These are phyloP conservation scores for Catharus bicknelli DNA, from an alignment of 2,113 vertebrate species.

Conservation along the genomic window DNA sequence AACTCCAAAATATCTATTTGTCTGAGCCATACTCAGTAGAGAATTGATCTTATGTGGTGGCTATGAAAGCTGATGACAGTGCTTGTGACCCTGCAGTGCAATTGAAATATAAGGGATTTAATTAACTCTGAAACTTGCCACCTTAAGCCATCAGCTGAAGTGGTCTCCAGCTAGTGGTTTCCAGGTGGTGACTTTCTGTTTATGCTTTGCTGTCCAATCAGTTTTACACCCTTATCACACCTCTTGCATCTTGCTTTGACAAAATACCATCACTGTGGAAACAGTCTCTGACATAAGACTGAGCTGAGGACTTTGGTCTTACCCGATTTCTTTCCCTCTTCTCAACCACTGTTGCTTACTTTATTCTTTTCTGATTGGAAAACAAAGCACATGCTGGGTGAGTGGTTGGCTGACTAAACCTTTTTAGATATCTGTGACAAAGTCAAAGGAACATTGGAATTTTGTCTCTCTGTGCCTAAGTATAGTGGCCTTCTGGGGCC, in stretches of 20 bases:
- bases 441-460: neutral
- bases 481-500: fast-evolving
- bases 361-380: neutral
- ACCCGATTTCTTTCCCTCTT: neutral
- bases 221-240: neutral
- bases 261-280: neutral
- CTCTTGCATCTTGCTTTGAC: neutral
- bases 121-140: neutral
- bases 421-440: neutral
- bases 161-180: neutral
- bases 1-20: neutral
- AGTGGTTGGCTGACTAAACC: neutral
- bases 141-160: neutral
- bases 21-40: neutral
- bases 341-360: neutral
- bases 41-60: neutral
- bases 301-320: neutral
- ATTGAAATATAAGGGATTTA: neutral
- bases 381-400: neutral
- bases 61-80: neutral
- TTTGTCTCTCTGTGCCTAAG: fast-evolving
- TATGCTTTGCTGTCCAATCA: neutral
- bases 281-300: neutral
- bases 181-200: neutral
- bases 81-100: neutral